Evolutionary conservation across 2,888 invertebrate genomes (phyloP).

Genomic region (Sepiola atlantica): DNA sequence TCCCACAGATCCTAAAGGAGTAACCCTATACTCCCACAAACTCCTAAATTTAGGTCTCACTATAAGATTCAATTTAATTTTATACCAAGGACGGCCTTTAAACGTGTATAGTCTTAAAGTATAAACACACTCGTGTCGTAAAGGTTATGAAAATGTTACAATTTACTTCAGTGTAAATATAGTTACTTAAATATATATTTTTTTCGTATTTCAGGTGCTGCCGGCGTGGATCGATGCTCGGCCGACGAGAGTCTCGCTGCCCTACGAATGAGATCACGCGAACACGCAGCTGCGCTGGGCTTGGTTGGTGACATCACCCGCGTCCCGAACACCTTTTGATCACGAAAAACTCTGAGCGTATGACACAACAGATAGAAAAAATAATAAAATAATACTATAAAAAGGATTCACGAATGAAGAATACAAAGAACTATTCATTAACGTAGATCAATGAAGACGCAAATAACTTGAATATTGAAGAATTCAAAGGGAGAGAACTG

Average conservation of each 20-base stretch:
- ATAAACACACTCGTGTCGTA: too few species aligned
- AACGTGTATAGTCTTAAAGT: too few species aligned
- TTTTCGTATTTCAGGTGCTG: background rate
- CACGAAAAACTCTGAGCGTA: background rate
- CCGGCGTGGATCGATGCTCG: constrained; percentile 40
- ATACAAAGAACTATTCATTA: background rate
- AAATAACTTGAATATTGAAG: background rate
- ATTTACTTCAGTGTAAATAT: background rate
- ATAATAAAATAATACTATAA: background rate
- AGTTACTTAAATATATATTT: background rate
- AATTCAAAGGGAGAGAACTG: background rate
- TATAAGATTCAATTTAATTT: too few species aligned
- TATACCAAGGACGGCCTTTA: too few species aligned
- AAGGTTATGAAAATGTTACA: background rate
- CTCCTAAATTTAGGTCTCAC: too few species aligned
- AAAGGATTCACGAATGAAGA: background rate
- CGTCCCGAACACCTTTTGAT: constrained; percentile 35
- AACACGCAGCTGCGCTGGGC: constrained; percentile 65
- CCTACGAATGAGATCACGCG: constrained; percentile 66
- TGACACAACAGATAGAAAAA: background rate
- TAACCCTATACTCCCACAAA: too few species aligned
- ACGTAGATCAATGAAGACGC: background rate
- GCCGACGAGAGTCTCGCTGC: constrained; percentile 66
- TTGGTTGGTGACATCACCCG: constrained; percentile 52
- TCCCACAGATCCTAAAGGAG: too few species aligned